Percentiles rank a stretch among this genome's conserved stretches.
phyloP scores from a whole-genome alignment of 2,888 invertebrate genomes.

The Meta bourneti region DNA sequence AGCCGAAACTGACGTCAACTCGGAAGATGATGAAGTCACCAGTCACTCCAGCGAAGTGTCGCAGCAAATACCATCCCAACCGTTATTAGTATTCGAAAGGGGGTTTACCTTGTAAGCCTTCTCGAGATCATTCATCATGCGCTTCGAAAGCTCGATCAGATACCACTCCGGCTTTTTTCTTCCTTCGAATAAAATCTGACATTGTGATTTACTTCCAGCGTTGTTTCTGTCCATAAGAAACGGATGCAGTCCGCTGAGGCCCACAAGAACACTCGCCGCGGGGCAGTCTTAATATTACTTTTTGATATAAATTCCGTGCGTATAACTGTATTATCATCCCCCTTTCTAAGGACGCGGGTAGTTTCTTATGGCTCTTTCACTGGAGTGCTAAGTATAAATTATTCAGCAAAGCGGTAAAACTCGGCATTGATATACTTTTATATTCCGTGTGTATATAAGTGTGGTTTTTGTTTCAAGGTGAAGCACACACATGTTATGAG shows the following conservation, averaged over 20 bases:
- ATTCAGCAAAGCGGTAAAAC: not conserved
- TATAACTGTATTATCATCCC: not conserved
- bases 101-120: constrained; percentile 37
- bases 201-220: constrained; percentile 27
- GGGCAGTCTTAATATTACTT: not conserved
- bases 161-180: constrained; percentile 24
- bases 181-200: not conserved
- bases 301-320: not conserved
- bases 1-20: constrained; percentile 39
- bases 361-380: too few relatives aligned
- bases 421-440: not conserved
- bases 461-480: not conserved
- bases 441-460: not conserved
- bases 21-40: constrained; percentile 42
- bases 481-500: not conserved
- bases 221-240: not conserved
- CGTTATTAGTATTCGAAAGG: constrained; percentile 45
- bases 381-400: not conserved
- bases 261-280: not conserved
- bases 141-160: constrained; percentile 25
- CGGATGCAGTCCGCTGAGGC: not conserved
- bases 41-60: constrained; percentile 5
- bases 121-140: constrained; percentile 24
- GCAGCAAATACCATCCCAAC: constrained; percentile 8
- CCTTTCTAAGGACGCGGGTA: not conserved